phyloP scores from a whole-genome alignment of 2,888 invertebrate species.

The Himalopsyche anomala region DNA sequence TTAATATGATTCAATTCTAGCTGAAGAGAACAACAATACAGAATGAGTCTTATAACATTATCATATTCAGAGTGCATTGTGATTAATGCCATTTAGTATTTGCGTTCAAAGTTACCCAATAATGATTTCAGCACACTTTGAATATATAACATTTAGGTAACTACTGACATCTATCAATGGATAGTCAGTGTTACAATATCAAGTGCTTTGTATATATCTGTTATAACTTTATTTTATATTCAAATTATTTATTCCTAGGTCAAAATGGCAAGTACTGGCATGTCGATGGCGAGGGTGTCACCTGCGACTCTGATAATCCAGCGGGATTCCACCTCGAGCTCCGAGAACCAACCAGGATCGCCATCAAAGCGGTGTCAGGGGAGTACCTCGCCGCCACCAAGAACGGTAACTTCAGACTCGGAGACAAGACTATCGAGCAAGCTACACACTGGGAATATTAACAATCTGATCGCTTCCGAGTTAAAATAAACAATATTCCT shows the following conservation, averaged over 20 bases:
- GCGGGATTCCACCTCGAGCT: constrained; percentile 94
- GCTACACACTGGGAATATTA: constrained; percentile 98
- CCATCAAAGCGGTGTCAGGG: constrained; percentile 87
- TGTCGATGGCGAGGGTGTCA: constrained; percentile 90
- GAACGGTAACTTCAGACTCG: constrained; percentile 92
- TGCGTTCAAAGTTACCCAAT: too few relatives aligned
- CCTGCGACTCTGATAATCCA: constrained; percentile 89
- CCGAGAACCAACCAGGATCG: constrained; percentile 93
- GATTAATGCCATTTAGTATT: too few relatives aligned
- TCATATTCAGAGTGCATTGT: too few relatives aligned
- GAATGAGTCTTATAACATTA: too few relatives aligned
- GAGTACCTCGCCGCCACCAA: constrained; percentile 92
- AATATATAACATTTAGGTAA: too few relatives aligned
- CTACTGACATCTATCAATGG: too few relatives aligned
- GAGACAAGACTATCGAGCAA: constrained; percentile 84
- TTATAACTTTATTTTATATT: constrained; percentile 13
- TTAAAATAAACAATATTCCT: constrained; percentile 45
- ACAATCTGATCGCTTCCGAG: constrained; percentile 64
- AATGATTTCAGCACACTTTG: too few relatives aligned
- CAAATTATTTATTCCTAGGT: constrained; percentile 76
- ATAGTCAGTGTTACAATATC: too few relatives aligned
- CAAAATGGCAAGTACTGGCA: constrained; percentile 97
- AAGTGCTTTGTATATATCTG: neutral
- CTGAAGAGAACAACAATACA: too few relatives aligned
- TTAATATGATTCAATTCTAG: too few relatives aligned